A percentile compares a stretch with the other conserved stretches of the same genome.
phyloP scores from a whole-genome alignment of 2,797 vertebrate species.

The Morelia viridis region DNA sequence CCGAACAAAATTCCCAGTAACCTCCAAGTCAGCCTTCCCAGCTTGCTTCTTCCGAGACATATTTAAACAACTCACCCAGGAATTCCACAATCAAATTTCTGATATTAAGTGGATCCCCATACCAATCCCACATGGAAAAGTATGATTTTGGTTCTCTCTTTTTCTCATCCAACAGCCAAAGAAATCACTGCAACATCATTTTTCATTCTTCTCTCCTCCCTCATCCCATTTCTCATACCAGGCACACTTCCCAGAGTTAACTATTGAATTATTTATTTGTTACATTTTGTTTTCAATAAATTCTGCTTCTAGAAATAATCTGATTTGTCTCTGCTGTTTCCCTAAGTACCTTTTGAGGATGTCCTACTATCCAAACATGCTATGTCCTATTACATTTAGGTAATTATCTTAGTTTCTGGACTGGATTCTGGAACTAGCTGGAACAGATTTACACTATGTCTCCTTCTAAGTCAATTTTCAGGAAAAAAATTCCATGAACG shows the following conservation, averaged over 20 bases:
- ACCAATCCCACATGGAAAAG: not conserved
- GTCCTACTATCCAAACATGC: not conserved
- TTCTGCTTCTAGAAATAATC: not conserved
- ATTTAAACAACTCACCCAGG: not conserved
- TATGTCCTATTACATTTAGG: not conserved
- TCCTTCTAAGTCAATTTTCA: not conserved
- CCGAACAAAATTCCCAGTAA: not conserved
- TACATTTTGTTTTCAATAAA: not conserved
- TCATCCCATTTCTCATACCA: not conserved
- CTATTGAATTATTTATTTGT: not conserved
- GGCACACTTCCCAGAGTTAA: not conserved
- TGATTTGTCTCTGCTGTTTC: not conserved
- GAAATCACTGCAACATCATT: not conserved
- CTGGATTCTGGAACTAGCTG: not conserved
- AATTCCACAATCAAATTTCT: not conserved
- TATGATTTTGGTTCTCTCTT: not conserved
- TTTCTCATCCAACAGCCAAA: not conserved
- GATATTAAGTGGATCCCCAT: not conserved
- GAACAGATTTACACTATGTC: not conserved
- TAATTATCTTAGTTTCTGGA: not conserved
- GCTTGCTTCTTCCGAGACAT: not conserved
- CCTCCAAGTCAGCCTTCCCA: not conserved
- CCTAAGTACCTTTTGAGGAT: not conserved
- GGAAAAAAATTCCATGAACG: not conserved
- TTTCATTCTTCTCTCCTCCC: not conserved